Evolutionary conservation across 2,888 invertebrate genomes (phyloP).

Genomic region (Koerneria pararmatus): DNA sequence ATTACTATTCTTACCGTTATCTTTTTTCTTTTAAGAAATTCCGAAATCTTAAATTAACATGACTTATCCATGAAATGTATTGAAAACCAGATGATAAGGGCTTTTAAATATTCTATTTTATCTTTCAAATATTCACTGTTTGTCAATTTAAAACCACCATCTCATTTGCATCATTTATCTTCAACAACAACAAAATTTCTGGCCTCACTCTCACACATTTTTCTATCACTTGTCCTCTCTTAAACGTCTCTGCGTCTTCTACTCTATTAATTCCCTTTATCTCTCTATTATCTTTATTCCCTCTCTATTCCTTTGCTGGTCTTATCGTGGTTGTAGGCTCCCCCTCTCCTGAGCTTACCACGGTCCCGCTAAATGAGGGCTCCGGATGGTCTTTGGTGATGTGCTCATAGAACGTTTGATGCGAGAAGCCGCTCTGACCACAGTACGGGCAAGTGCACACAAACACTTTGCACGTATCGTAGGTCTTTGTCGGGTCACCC

Average conservation of each 20-base stretch:
- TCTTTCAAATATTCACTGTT: not conserved
- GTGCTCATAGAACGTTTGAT: conserved; percentile 75
- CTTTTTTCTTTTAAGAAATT: too few species aligned
- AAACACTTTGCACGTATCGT: conserved; percentile 72
- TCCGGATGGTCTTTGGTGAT: conserved; percentile 81
- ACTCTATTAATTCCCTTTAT: too few species aligned
- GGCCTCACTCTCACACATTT: too few species aligned
- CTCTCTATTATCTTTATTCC: too few species aligned
- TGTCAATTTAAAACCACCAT: too few species aligned
- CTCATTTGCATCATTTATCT: too few species aligned
- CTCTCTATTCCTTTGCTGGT: too few species aligned
- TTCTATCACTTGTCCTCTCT: too few species aligned
- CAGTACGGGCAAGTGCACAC: conserved; percentile 92
- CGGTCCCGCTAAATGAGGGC: conserved; percentile 77
- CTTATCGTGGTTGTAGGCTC: too few species aligned
- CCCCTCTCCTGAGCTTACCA: conserved; percentile 22
- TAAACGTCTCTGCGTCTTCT: too few species aligned
- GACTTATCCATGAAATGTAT: not conserved
- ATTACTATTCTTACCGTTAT: too few species aligned
- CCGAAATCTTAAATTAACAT: not conserved
- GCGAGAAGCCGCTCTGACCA: conserved; percentile 90
- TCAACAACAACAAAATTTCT: too few species aligned
- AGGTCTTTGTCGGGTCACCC: conserved; percentile 80
- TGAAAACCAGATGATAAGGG: conserved; percentile 1
- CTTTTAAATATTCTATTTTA: not conserved